These are phyloP conservation scores for Nesidiocoris tenuis DNA, from an alignment of 2,888 invertebrate species.

Conservation along the genomic window DNA sequence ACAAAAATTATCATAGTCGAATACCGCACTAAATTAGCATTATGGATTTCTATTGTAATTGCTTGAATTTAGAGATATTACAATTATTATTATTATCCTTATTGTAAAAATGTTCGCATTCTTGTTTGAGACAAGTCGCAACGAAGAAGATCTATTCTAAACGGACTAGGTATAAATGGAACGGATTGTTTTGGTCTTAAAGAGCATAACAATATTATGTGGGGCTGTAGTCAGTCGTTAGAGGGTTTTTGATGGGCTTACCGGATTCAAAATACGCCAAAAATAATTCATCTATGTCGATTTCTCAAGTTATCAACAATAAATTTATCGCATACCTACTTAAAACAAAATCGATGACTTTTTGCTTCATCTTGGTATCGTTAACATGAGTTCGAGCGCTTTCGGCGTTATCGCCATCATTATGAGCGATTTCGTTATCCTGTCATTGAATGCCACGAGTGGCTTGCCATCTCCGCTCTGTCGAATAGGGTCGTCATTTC, in stretches of 20 bases:
- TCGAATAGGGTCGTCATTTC: too few species aligned
- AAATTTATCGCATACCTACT: too few species aligned
- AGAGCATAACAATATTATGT: too few species aligned
- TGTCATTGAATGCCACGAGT: not conserved
- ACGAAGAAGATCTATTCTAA: constrained; percentile 33
- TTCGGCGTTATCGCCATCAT: not conserved
- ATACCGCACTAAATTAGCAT: constrained; percentile 29
- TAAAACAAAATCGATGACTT: too few species aligned
- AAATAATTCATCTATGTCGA: too few species aligned
- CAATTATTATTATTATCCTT: not conserved
- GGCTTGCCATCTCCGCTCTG: too few species aligned
- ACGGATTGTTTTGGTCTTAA: constrained; percentile 13
- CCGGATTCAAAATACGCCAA: too few species aligned
- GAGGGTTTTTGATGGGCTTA: too few species aligned
- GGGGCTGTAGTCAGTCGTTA: too few species aligned
- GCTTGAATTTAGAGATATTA: constrained; percentile 31
- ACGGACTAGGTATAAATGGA: constrained; percentile 8
- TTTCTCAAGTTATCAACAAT: too few species aligned
- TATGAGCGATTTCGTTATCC: not conserved
- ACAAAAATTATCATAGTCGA: constrained; percentile 5
- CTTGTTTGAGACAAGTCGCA: constrained; percentile 14
- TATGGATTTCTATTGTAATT: constrained; percentile 5
- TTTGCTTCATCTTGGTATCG: too few species aligned
- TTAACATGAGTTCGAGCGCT: too few species aligned
- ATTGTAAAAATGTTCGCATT: constrained; percentile 15